phyloP scores from a whole-genome alignment of 2,888 invertebrate species.

The Ganaspis brasiliensis region DNA sequence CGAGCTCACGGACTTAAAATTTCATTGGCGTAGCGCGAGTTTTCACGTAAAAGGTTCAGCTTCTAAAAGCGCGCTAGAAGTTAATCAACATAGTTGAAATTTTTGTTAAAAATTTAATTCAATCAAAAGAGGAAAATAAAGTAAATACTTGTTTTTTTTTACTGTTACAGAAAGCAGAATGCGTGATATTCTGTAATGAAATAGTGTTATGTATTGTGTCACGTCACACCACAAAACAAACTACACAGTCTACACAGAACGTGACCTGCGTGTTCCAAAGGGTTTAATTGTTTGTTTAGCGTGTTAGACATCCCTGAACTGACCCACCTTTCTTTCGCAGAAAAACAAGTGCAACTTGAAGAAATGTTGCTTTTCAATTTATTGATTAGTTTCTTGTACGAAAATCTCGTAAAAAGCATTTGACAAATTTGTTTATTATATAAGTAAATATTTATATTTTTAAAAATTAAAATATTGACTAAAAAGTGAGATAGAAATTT shows the following conservation, averaged over 20 bases:
- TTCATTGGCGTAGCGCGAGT: constrained; percentile 27
- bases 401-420: background rate
- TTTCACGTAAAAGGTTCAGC: background rate
- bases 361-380: background rate
- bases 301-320: constrained; percentile 23
- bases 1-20: constrained; percentile 16
- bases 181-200: constrained; percentile 17
- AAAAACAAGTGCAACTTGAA: background rate
- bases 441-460: background rate
- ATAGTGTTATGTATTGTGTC: background rate
- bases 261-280: constrained; percentile 13
- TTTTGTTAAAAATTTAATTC: background rate
- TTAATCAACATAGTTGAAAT: background rate
- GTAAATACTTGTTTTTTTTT: too few species aligned
- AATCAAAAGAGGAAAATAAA: background rate
- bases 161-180: background rate
- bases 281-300: constrained; percentile 36
- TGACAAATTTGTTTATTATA: background rate
- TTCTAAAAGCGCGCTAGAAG: background rate
- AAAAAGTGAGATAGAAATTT: too few species aligned
- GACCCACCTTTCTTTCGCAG: constrained; percentile 2
- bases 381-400: background rate
- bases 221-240: constrained; percentile 18
- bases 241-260: constrained; percentile 19
- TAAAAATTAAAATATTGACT: background rate